Evolutionary conservation across 2,888 invertebrate species (phyloP).

Genomic region (Caenorhabditis plicata): DNA sequence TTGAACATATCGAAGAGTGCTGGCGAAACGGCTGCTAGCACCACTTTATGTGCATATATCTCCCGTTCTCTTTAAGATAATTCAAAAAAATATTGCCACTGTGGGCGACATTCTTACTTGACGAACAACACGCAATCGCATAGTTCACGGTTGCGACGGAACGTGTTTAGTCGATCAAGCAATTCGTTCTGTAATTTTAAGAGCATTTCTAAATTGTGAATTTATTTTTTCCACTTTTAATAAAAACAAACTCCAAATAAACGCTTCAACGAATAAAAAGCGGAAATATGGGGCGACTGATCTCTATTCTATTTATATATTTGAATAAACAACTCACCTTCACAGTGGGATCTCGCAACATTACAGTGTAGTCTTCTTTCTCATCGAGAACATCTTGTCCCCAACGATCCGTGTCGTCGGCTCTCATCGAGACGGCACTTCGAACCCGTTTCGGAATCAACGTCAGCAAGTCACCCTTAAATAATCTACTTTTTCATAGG

Average conservation of each 20-base stretch:
- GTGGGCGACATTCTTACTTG: conserved; percentile 64
- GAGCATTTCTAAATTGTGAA: background rate
- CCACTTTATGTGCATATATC: conserved; percentile 74
- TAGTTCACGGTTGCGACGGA: conserved; percentile 76
- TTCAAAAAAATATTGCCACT: background rate
- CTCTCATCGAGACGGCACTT: conserved; percentile 57
- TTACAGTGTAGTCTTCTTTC: conserved; percentile 49
- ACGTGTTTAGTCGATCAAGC: conserved; percentile 65
- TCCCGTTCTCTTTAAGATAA: conserved; percentile 70
- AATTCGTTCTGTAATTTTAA: conserved; percentile 49
- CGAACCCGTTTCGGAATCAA: conserved; percentile 52
- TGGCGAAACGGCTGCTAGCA: conserved; percentile 59
- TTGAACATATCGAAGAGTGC: conserved; percentile 60
- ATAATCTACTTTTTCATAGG: background rate
- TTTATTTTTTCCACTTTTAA: too few relatives aligned
- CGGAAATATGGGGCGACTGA: background rate
- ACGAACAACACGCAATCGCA: conserved; percentile 83
- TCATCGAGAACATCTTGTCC: conserved; percentile 53
- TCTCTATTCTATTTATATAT: background rate
- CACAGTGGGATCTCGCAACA: conserved; percentile 47
- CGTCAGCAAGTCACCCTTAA: conserved; percentile 33
- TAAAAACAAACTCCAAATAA: background rate
- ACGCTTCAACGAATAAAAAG: background rate
- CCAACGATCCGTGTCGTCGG: conserved; percentile 61
- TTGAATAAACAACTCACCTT: conserved; percentile 38